Evolutionary conservation across 2,113 vertebrate genomes (phyloP).

Genomic region (Anthoscopus minutus): DNA sequence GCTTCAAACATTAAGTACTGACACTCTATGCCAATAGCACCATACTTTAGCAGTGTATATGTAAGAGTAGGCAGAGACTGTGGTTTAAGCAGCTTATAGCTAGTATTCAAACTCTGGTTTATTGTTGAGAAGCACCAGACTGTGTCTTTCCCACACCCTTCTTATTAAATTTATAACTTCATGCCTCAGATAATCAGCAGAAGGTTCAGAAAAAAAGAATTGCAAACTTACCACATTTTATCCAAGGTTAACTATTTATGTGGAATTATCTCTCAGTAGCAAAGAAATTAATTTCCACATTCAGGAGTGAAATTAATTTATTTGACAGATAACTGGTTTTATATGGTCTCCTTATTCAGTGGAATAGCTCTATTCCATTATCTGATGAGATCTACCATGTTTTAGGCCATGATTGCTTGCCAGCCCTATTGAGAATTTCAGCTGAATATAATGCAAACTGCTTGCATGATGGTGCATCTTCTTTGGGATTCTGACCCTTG

Average conservation of each 20-base stretch:
- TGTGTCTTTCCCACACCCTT: neutral
- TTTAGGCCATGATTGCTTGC: neutral
- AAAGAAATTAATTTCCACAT: neutral
- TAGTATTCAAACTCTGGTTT: neutral
- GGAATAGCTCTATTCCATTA: neutral
- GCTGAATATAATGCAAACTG: neutral
- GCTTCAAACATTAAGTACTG: neutral
- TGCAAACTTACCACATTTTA: neutral
- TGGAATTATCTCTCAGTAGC: neutral
- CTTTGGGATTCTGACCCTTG: neutral
- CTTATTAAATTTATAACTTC: neutral
- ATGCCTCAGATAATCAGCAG: neutral
- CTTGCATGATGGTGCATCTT: neutral
- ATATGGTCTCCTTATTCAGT: neutral
- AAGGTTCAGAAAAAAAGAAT: neutral
- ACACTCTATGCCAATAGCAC: neutral
- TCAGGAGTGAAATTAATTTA: neutral
- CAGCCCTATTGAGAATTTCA: neutral
- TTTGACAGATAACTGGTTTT: neutral
- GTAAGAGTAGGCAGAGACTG: neutral
- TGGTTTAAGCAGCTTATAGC: neutral
- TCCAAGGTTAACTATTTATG: neutral
- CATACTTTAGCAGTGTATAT: neutral
- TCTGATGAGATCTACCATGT: neutral
- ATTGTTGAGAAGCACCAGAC: neutral